Evolutionary conservation across 2,888 invertebrate species (phyloP), one percentile per base, ranked within the genome.

Genomic region (Temnothorax unifasciatus): DNA sequence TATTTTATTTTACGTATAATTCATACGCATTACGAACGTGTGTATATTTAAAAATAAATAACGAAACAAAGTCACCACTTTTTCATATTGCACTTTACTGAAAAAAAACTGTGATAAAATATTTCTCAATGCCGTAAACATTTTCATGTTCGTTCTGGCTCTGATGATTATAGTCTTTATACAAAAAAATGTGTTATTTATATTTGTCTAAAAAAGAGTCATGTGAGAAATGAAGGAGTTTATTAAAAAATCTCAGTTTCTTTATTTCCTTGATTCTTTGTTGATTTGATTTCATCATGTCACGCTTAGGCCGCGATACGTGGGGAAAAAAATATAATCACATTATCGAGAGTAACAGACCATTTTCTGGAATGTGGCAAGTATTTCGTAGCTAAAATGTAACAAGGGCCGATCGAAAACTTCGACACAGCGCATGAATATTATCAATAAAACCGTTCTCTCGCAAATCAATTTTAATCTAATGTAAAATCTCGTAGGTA

Each of bases 341-440:
- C 77, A 64, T 71, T 44, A 82, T 86, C 84, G 85, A 57, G 74
- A 75, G 29, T 64, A 81, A 85, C 73, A 84, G 88, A 86, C 86
- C 69, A 87, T 66, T 74, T 69, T 69, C 34, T 90, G 92, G 92
- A 92, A 92, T 91, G 92, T 91, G 81, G 83, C 86, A 85, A 91
- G 90, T 91, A 88, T 89, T 87, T 87, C 47, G 41, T 86, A 76
- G 54, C 82, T 87, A 88, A 82, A 68, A 82, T 57, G 15, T 54
- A 52, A 44, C 66, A 74, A 75, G 47, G 34, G 44, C 9, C 11
- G 59, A 68, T 69, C 59, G 44, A 18, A 66, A 81, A 69, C 21
- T 47, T 38, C 38, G 44, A 25, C 21, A 25, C 21, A 64, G 34
- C 9, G n/a, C 3, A 47, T 59, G 29, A 69, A 34, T 41, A 44